Evolutionary conservation across 2,888 invertebrate genomes (phyloP).

Genomic region (Chrysodeixis includens): DNA sequence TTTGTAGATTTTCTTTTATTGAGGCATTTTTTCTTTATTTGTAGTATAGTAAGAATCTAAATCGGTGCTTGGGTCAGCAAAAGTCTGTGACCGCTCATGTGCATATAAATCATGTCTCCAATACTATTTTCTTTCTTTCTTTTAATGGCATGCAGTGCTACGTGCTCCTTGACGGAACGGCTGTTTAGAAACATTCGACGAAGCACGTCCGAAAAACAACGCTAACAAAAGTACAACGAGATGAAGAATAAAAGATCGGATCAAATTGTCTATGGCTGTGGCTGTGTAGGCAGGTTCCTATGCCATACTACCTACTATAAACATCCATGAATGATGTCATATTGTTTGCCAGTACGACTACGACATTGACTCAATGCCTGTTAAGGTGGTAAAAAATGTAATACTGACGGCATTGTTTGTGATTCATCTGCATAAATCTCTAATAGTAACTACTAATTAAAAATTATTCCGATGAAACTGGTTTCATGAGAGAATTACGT

Average conservation of each 20-base stretch:
- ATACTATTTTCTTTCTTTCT: background rate
- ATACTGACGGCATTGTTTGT: constrained; percentile 45
- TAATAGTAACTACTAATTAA: constrained; percentile 51
- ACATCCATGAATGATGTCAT: constrained; percentile 69
- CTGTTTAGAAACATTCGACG: constrained; percentile 4
- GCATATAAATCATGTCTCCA: background rate
- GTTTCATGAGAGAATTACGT: constrained; percentile 10
- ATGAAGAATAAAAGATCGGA: constrained; percentile 14
- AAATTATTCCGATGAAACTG: constrained; percentile 39
- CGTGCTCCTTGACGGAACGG: constrained; percentile 39
- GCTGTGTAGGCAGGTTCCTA: constrained; percentile 25
- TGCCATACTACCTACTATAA: constrained; percentile 19
- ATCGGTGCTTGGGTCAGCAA: background rate
- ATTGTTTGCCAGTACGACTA: constrained; percentile 49
- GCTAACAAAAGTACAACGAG: constrained; percentile 30
- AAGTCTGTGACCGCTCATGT: too few relatives aligned
- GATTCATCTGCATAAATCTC: constrained; percentile 40
- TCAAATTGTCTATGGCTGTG: constrained; percentile 15
- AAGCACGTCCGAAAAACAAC: constrained; percentile 39
- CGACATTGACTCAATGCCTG: constrained; percentile 59
- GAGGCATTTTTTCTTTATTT: background rate
- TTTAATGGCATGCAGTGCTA: constrained; percentile 22
- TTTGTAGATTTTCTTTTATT: background rate
- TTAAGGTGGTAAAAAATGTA: constrained; percentile 52
- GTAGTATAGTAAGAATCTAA: too few relatives aligned